phyloP scores from a whole-genome alignment of 1,140 invertebrate species.

The Aradophagus sp. region DNA sequence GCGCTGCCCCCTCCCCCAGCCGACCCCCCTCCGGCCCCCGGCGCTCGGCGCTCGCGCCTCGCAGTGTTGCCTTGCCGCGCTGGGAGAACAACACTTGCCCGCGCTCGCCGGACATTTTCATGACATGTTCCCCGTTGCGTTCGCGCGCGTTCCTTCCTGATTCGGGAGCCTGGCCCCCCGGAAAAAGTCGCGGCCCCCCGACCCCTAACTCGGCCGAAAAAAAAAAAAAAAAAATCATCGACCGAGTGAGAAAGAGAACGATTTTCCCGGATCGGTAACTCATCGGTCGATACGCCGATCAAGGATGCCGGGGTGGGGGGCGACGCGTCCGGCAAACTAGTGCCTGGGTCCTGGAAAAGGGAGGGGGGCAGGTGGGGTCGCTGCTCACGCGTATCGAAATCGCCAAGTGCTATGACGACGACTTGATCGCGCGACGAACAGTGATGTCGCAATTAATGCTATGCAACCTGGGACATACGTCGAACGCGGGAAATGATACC shows the following conservation, averaged over 20 bases:
- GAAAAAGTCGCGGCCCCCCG: slow-evolving; percentile 8
- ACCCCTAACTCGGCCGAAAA: no score
- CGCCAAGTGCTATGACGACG: slow-evolving; percentile 40
- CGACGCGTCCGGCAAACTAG: slow-evolving; percentile 67
- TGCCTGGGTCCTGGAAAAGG: slow-evolving; percentile 63
- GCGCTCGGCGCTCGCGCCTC: slow-evolving; percentile 56
- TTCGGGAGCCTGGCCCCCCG: slow-evolving; percentile 15
- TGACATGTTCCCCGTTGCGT: slow-evolving; percentile 55
- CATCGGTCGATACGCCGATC: slow-evolving; percentile 8
- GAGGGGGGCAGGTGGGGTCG: no score
- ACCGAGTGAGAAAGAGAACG: not conserved
- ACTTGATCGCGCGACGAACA: slow-evolving; percentile 46
- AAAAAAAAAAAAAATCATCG: not conserved
- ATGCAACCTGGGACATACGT: slow-evolving; percentile 72
- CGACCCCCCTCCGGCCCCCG: slow-evolving; percentile 28
- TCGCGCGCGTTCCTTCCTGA: slow-evolving; percentile 57
- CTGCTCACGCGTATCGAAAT: no score
- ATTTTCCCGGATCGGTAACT: not conserved
- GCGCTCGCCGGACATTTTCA: slow-evolving; percentile 59
- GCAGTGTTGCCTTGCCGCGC: slow-evolving; percentile 70
- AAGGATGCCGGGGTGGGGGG: slow-evolving; percentile 20
- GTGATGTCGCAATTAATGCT: slow-evolving; percentile 73
- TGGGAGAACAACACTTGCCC: slow-evolving; percentile 69
- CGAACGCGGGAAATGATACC: slow-evolving; percentile 77
- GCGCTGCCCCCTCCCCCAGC: slow-evolving; percentile 38